These are phyloP conservation scores for Stegophylla sp. DNA, from an alignment of 2,888 invertebrate species.

Conservation along the genomic window DNA sequence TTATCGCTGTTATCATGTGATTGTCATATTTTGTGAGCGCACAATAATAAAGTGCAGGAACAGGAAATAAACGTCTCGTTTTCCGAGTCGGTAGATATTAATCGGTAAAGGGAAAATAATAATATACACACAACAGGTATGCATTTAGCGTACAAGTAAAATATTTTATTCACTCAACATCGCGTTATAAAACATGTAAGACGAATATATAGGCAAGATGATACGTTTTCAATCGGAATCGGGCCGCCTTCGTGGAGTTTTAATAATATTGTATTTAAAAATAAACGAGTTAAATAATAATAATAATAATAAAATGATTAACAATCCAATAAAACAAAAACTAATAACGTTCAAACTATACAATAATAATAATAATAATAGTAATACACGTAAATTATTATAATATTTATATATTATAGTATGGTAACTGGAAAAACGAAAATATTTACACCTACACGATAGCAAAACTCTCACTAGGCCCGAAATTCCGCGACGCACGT, in stretches of 20 bases:
- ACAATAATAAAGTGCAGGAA: no score
- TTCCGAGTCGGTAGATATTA: no score
- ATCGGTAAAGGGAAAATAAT: not conserved
- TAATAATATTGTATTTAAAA: no score
- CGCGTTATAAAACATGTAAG: not conserved
- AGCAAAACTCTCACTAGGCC: not conserved
- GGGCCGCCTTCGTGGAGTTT: not conserved
- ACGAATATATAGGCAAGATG: not conserved
- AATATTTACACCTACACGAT: not conserved
- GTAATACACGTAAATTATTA: not conserved
- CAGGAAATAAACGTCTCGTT: no score
- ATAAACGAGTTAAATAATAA: no score
- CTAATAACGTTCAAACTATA: conserved; percentile 31
- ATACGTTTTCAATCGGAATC: conserved; percentile 13
- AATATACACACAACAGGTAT: no score
- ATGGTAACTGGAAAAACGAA: conserved; percentile 39
- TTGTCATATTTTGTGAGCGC: no score
- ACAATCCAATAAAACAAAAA: conserved; percentile 43
- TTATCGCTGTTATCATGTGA: no score
- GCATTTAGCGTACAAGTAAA: conserved; percentile 24
- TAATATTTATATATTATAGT: not conserved
- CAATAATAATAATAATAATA: conserved; percentile 37
- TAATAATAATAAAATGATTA: not conserved
- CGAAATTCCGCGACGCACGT: not conserved
- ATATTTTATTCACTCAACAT: conserved; percentile 38